phyloP scores from a whole-genome alignment of 30 jellyfish, hydroid and myxozoan genomes.

The Hydractinia echinata region DNA sequence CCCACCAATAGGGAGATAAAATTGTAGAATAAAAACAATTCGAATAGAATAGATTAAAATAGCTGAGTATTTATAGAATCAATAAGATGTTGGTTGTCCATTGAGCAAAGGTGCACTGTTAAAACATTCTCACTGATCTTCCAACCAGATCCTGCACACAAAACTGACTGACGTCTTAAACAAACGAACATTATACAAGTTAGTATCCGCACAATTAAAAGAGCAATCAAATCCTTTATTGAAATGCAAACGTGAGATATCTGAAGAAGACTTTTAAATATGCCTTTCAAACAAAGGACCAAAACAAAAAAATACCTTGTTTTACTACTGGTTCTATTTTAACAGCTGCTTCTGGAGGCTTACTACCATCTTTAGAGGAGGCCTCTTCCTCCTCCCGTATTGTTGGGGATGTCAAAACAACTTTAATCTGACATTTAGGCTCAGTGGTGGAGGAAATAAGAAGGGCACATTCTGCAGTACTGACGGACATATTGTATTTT shows the following conservation, averaged over 20 bases:
- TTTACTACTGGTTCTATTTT: no score
- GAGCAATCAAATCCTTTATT: no score
- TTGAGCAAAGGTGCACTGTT: constrained; percentile 93
- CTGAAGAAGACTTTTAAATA: no score
- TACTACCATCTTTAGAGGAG: not conserved
- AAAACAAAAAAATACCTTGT: no score
- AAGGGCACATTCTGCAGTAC: constrained; percentile 48
- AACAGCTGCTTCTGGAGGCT: not conserved
- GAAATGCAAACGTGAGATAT: no score
- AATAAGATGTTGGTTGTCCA: not conserved
- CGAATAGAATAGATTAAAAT: not conserved
- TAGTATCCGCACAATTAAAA: no score
- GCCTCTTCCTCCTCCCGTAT: constrained; percentile 71
- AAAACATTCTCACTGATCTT: constrained; percentile 49
- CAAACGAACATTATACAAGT: not conserved
- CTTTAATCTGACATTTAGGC: constrained; percentile 67
- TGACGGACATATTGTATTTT: constrained; percentile 38
- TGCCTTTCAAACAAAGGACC: no score
- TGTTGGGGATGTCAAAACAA: constrained; percentile 80
- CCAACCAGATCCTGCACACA: constrained; percentile 8
- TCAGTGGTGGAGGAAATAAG: constrained; percentile 60
- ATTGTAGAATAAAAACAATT: no score
- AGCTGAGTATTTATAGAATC: not conserved
- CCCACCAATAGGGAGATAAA: no score
- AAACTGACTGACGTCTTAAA: not conserved